Conservation (phyloP, 2,113 vertebrate species). For the Ailuropoda melanoleuca region DNA sequence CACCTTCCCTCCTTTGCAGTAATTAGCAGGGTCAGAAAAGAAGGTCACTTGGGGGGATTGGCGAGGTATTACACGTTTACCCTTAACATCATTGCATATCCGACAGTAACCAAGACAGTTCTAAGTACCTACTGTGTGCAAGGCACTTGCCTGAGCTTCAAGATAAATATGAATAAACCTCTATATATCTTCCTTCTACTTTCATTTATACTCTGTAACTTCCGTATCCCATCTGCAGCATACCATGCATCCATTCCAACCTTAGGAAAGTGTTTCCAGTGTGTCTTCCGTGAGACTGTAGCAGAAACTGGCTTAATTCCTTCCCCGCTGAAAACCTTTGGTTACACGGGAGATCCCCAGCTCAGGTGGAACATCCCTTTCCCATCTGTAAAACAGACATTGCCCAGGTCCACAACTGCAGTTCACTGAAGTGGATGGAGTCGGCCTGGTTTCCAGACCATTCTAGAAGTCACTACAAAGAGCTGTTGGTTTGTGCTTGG, state of each 20-base stretch:
- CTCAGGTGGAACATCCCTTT: background rate
- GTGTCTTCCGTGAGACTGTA: background rate
- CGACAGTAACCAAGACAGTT: background rate
- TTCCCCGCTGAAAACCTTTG: background rate
- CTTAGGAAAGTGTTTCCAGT: background rate
- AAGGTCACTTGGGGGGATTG: background rate
- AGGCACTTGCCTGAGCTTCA: constrained; percentile 28
- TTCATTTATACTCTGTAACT: background rate
- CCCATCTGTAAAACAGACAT: background rate
- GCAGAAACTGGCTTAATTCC: background rate
- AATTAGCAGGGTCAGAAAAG: background rate
- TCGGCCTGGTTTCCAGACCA: background rate
- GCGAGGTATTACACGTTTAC: background rate
- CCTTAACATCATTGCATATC: background rate
- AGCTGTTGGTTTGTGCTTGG: background rate
- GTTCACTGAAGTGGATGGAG: no score
- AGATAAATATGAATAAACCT: background rate
- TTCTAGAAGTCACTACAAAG: background rate
- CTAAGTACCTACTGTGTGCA: background rate
- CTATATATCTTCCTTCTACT: background rate
- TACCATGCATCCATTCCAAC: background rate
- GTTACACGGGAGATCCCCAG: background rate
- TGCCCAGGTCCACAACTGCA: background rate
- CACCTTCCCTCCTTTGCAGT: background rate
- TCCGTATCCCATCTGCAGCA: background rate